These are phyloP conservation scores for Eulemur albifrons DNA, from an alignment of 2,797 vertebrate species.

Conservation along the genomic window DNA sequence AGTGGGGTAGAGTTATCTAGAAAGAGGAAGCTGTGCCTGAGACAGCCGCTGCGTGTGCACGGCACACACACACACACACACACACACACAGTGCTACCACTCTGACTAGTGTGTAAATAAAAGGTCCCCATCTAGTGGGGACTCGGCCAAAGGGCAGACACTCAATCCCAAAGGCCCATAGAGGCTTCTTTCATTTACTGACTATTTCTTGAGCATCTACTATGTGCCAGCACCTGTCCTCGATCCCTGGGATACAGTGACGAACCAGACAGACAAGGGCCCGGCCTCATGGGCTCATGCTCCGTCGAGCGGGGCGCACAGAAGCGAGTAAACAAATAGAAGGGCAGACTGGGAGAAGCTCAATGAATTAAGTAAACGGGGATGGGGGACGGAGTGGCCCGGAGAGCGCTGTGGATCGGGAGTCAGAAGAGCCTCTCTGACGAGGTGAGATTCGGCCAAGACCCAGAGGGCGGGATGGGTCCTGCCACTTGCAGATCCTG, in stretches of 20 bases:
- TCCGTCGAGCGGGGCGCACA: neutral
- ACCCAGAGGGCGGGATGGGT: neutral
- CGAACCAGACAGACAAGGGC: neutral
- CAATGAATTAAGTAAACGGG: fast-evolving
- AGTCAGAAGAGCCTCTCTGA: neutral
- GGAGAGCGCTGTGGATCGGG: neutral
- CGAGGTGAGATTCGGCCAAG: neutral
- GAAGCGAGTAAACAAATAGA: neutral
- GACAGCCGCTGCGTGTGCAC: neutral
- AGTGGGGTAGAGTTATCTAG: neutral
- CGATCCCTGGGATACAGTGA: neutral
- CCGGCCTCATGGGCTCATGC: neutral
- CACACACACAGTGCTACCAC: fast-evolving
- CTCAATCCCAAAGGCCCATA: neutral
- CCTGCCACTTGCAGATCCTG: neutral
- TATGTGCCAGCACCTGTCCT: neutral
- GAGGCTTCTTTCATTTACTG: neutral
- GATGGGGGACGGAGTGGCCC: neutral
- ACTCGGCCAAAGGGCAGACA: neutral
- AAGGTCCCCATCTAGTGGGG: neutral
- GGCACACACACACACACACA: fast-evolving
- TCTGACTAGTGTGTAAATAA: neutral
- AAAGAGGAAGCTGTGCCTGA: neutral
- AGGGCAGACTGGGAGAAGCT: neutral
- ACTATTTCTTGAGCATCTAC: neutral